Evolutionary conservation across 2,113 vertebrate genomes (phyloP), one percentile per base, ranked within the genome.

Genomic region (Crotalus viridis): DNA sequence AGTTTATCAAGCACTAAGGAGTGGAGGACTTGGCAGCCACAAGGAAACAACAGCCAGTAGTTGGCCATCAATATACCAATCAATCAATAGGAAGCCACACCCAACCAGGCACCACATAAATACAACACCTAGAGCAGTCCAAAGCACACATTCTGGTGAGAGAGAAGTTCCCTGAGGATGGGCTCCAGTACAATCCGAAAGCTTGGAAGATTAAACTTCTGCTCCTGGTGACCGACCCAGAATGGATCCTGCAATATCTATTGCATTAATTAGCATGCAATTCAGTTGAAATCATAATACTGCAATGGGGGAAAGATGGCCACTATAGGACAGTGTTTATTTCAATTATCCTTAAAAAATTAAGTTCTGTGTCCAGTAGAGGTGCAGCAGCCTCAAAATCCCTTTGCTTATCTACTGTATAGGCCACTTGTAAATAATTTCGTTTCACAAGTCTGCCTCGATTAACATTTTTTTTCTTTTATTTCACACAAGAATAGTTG

Each of bases 381-480:
- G 94, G 93, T 85, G 55, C 88, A 95, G 88, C 81, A 89, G 54
- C 48, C 48, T 88, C 94, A 94, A 94, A 95, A 96, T 93, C 92
- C 88, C 93, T 96, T 94, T 95, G 92, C 96, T 97, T 95, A 28
- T 28, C 59, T 64, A 28, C 94, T 95, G 95, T 95, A 55, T 91
- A 96, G 94, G 90, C 92, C 88, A 94, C 94, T 97, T 94, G 92
- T 94, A 95, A 95, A 89, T 95, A 92, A 95, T 96, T 96, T 96
- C 90, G 90, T 93, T 93, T 90, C 74, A 90, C 87, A 94, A 33
- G 28, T 91, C 93, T 90, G 89, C 94, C 89, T 93, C 96, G 55
- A 94, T 95, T 96, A 95, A 94, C 86, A 93, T 96, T 97, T 96
- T 97, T 96, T 95, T 96, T 55, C 10, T 93, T 96, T 91, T 92